Base-by-base conservation (phyloP, 2,113 vertebrate species). In the Oryzias curvinotus region DNA sequence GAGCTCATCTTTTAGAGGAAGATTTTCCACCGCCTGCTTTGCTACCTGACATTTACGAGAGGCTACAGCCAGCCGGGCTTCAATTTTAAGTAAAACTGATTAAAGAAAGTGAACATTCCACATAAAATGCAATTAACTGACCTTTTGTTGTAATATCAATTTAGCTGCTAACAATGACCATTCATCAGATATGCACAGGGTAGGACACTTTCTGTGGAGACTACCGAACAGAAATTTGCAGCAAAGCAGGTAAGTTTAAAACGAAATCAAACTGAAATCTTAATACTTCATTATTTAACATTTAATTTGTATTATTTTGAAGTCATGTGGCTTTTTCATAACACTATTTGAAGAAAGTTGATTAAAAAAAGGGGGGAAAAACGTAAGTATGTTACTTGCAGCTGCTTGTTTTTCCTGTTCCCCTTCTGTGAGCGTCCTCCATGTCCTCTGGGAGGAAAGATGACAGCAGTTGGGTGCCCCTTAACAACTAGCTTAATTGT, bases 401-500 rank as follows among this genome's bases (percentile, higher is more conserved):
- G 36, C 51, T 56, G 41, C 57, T 82, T 88, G 80, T 88, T 87
- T 85, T 77, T 80, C 63, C 51, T 71, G 36, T 36, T 4, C 18
- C 4, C 30, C 17, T 30, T 25, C 55, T 57, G 12, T 57, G 45
- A 68, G 42, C 26, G 62, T 36, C 43, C n/a, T 71, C 15, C 18
- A 62, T 48, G 2, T 64, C 73, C 75, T 68, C 70, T 53, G 81
- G 79, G 65, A 50, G 36, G 62, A 57, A 30, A 2, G 14, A 56
- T 65, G 77, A 73, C 80, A 84, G 80, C 83, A 75, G 83, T 71
- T 72, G 51, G 52, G 60, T 77, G 67, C 65, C 75, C 71, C 52
- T 70, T 54, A 83, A 71, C 73, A 46, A 65, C 62, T 59, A 14
- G 44, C 30, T 76, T 88, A 84, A 86, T 88, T 89, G 81, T 78